A percentile compares a stretch with the other conserved stretches of the same genome.
Conservation (phyloP, 2,797 vertebrate genomes). For the Phrynocephalus forsythii region DNA sequence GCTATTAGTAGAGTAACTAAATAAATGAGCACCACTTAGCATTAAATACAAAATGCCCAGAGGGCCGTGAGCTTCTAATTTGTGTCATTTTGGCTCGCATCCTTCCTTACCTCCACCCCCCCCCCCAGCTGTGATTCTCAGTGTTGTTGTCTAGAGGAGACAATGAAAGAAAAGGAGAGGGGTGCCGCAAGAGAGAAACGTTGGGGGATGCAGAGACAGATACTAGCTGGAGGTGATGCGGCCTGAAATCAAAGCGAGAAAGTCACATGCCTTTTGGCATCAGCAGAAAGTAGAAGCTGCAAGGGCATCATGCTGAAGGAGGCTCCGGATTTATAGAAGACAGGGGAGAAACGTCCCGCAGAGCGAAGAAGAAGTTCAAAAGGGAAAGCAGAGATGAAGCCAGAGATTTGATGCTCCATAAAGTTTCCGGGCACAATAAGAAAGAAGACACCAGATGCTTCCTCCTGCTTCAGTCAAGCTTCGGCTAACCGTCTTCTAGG, state of each 20-base stretch:
- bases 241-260: constrained; percentile 21
- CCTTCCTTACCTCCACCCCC: fast-evolving
- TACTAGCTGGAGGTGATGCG: neutral
- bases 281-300: constrained; percentile 24
- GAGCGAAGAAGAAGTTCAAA: constrained; percentile 43
- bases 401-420: neutral
- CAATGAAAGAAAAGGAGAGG: constrained; percentile 24
- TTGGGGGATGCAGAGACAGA: constrained; percentile 26
- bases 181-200: constrained; percentile 58
- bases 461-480: neutral
- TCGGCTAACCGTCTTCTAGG: constrained; percentile 9
- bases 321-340: constrained; percentile 3
- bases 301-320: neutral
- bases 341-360: constrained; percentile 15
- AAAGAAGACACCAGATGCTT: constrained; percentile 41
- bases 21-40: neutral
- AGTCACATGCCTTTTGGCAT: constrained; percentile 5
- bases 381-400: constrained; percentile 16
- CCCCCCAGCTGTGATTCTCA: neutral
- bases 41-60: neutral
- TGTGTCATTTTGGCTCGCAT: fast-evolving
- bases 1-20: neutral
- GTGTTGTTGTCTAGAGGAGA: neutral
- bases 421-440: constrained; percentile 47
- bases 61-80: neutral